These are phyloP conservation scores for Drosophila leontia DNA, from an alignment of 1,140 invertebrate genomes.

Conservation along the genomic window DNA sequence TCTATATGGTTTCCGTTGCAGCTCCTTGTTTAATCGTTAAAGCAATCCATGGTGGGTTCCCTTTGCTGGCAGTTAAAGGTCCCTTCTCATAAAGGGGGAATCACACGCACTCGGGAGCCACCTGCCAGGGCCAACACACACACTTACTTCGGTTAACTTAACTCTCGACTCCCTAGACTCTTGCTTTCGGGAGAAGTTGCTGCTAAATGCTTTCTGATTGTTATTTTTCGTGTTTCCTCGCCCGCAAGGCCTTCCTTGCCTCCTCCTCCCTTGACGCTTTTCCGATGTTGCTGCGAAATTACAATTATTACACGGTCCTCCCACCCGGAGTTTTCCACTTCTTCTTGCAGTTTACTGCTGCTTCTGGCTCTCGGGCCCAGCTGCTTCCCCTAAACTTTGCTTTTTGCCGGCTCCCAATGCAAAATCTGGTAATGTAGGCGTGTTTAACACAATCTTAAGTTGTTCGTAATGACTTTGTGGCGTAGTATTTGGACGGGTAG, in stretches of 20 bases:
- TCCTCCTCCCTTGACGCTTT: slow-evolving; percentile 20
- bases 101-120: slow-evolving; percentile 44
- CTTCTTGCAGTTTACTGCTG: slow-evolving; percentile 52
- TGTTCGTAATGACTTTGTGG: slow-evolving; percentile 78
- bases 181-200: slow-evolving; percentile 59
- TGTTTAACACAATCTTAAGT: slow-evolving; percentile 82
- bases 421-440: slow-evolving; percentile 78
- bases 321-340: slow-evolving; percentile 42
- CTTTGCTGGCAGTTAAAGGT: slow-evolving; percentile 36
- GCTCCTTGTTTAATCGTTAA: slow-evolving; percentile 79
- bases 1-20: slow-evolving; percentile 59
- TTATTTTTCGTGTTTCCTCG: slow-evolving; percentile 78
- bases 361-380: slow-evolving; percentile 16
- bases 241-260: slow-evolving; percentile 1
- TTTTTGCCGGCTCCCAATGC: slow-evolving; percentile 56
- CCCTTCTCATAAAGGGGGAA: slow-evolving; percentile 14
- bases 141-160: slow-evolving; percentile 41
- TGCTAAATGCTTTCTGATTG: slow-evolving; percentile 85
- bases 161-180: slow-evolving; percentile 30
- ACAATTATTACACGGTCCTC: slow-evolving; percentile 80
- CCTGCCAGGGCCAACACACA: slow-evolving; percentile 41
- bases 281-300: slow-evolving; percentile 69
- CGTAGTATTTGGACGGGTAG: slow-evolving; percentile 17
- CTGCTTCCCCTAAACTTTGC: slow-evolving; percentile 53
- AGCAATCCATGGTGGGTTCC: slow-evolving; percentile 46